phyloP scores from a whole-genome alignment of 2,797 vertebrate species.

The Enteromius fasciolatus region DNA sequence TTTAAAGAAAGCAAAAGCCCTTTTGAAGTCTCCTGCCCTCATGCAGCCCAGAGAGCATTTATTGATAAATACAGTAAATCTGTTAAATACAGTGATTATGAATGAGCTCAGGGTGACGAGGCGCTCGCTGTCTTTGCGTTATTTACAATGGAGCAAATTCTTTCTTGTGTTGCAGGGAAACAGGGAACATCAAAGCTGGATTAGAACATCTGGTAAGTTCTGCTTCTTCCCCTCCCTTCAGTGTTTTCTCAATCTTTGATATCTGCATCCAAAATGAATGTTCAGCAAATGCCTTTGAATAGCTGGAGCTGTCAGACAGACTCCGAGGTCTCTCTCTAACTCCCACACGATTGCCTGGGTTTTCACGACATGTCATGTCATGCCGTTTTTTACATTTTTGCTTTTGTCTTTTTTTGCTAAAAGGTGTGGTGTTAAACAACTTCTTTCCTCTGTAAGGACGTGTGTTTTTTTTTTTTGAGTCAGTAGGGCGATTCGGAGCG shows the following conservation, averaged over 20 bases:
- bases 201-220: constrained; percentile 99
- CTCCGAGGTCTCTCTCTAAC: constrained; percentile 53
- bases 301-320: constrained; percentile 70
- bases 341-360: constrained; percentile 80
- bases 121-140: constrained; percentile 71
- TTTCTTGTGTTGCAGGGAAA: constrained; percentile 93
- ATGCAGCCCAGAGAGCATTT: constrained; percentile 29
- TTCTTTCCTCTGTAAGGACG: constrained; percentile 14
- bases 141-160: constrained; percentile 86
- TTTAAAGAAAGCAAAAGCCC: constrained; percentile 39
- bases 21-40: constrained; percentile 30
- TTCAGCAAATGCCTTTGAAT: constrained; percentile 85
- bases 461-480: not conserved
- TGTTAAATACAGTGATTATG: constrained; percentile 48
- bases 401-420: not conserved
- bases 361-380: constrained; percentile 79
- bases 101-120: constrained; percentile 8
- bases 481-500: not conserved
- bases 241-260: constrained; percentile 89
- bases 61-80: constrained; percentile 32
- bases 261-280: constrained; percentile 91
- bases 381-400: not conserved
- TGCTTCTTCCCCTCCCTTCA: constrained; percentile 75
- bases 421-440: not conserved
- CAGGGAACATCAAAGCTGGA: constrained; percentile 89